Evolutionary conservation across 1,140 invertebrate genomes (phyloP), one percentile per base, ranked within the genome.

Genomic region (Drosophila sturtevanti): DNA sequence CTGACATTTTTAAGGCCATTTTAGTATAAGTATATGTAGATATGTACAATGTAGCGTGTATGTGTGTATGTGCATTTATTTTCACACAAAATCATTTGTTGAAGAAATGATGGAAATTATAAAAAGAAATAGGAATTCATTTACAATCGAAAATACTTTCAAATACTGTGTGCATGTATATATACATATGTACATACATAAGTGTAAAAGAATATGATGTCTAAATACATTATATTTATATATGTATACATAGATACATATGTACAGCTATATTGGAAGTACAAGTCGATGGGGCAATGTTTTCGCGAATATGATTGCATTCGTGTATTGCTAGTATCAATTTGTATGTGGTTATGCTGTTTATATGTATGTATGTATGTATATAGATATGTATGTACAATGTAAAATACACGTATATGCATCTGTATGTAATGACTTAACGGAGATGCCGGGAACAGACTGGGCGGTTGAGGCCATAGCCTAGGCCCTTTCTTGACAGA

Each of bases 1-100:
- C 60, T 37, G 14, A 16, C 16, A 31, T 21, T 58, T 58, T 55
- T 31, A 18, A 58, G 31, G 31, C 55, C 27, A 58, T 48, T 48
- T 48, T 48, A 48, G 41, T 48, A 21, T 48, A 48, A 48, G 14
- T 44, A 18, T 44, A 16, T 44, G 16, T 61, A 35, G 14, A 4
- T 24, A 67, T 24, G 14, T 38, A n/a, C n/a, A 44, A 24, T 44
- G 21, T 56, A 34, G 4, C 5, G 0, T 10, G 27, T 69, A 41
- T 68, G 14, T 24, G 14, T 27, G 35, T 48, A 63, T 37, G 31
- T 37, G 2, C 31, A 54, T 31, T 16, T 11, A 48, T 48, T 48
- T 10, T n/a, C 41, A 18, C 12, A 44, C 41, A 5, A 41, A 41
- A 44, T 44, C 14, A 44, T 44, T 44, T 18, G 41, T 44, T 48